Percentiles rank a stretch among this genome's conserved stretches.
Evolutionary conservation across 2,888 invertebrate genomes (phyloP).

Genomic region (Nebria brevicollis): DNA sequence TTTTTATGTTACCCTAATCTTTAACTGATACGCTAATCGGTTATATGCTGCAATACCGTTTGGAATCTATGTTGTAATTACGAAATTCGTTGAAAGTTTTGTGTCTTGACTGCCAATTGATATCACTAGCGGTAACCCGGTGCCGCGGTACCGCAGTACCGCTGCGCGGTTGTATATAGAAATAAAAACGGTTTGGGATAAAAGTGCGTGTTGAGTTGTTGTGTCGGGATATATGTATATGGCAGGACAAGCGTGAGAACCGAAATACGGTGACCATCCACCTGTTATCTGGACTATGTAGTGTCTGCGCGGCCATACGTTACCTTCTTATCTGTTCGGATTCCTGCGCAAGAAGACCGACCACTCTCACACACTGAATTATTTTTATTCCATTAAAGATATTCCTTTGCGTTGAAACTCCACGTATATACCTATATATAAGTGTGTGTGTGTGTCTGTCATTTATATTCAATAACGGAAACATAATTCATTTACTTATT

Average conservation of each 20-base stretch:
- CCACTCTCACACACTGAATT: constrained; percentile 10
- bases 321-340: constrained; percentile 60
- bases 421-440: neutral
- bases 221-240: constrained; percentile 4
- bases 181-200: neutral
- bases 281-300: constrained; percentile 57
- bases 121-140: neutral
- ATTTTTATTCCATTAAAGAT: neutral
- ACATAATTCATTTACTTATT: constrained; percentile 1
- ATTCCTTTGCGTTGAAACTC: neutral
- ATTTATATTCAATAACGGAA: constrained; percentile 1
- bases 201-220: neutral
- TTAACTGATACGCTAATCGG: neutral
- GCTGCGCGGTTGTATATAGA: neutral
- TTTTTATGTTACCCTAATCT: neutral
- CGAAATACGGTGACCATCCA: constrained; percentile 60
- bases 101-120: neutral
- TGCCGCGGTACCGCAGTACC: neutral
- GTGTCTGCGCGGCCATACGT: constrained; percentile 60
- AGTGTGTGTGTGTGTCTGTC: neutral
- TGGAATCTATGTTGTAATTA: neutral
- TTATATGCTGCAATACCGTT: neutral
- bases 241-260: constrained; percentile 54
- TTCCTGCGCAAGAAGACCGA: constrained; percentile 7
- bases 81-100: neutral